Evolutionary conservation across 23 tunicate species (phyloP), one percentile per base, ranked within the genome.

Genomic region (Halocynthia roretzi): DNA sequence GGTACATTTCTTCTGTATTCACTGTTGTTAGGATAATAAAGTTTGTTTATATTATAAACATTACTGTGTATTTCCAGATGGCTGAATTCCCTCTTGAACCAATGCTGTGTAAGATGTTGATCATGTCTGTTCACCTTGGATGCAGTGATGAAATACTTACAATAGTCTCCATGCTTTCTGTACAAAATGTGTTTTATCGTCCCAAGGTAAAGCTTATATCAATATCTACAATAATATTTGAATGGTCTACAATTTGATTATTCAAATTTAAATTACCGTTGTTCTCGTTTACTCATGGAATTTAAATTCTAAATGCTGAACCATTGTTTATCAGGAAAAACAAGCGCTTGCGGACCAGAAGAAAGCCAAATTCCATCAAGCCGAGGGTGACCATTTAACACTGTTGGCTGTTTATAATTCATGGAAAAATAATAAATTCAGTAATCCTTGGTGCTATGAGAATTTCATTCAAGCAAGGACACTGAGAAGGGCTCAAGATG

Each of bases 61-160:
- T 58, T 15, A 14, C n/a, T 58, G 44, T 31, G 44, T 31, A 15
- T 22, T 71, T 71, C 2, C 56, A 74, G 78, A 96, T 96, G 99
- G 99, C 99, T 18, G 99, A 96, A 61, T 96, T 96, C 63, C 99
- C 99, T 6, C 78, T 89, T 7, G 99, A 96, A 10, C 99, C 99
- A 9, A 96, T 96, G 99, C 67, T 96, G 52, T 96, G 93, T 62
- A 96, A 96, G 75, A 89, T 89, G 96, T 71, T 96, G 64, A 96
- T 96, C 51, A 89, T 89, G 96, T 96, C 99, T 14, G 99, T 89
- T 12, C 96, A 96, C 53, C 68, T 94, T 11, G 76, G 72, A 8
- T 85, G 99, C 76, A 85, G 93, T 70, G 99, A 96, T 57, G 99
- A 96, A 78, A 89, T 96, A 15, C 56, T 96, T 52, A 96, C 99